Evolutionary conservation across 2,113 vertebrate genomes (phyloP), one percentile per base, ranked within the genome.

Genomic region (Chinchilla lanigera): DNA sequence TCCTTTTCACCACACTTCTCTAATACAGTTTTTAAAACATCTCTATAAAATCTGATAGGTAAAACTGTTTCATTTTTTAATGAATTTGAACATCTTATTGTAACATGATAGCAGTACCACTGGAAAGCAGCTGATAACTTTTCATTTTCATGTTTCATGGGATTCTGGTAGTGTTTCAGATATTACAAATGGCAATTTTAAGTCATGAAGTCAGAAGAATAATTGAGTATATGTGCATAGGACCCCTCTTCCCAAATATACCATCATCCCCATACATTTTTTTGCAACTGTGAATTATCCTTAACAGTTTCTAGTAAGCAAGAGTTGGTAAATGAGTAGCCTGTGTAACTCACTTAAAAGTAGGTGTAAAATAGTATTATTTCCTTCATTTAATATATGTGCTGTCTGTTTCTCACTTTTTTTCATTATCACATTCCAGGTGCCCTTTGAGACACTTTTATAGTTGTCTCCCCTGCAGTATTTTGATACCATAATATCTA

Each of bases 141-240:
- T 78, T 82, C 24, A 83, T 81, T 95, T 97, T 7, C 26, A 52
- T 89, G 30, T 92, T 92, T 63, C 12, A 47, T 96, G 81, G 38
- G n/a, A 75, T 86, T 58, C 61, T 89, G 26, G 20, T 81, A 65
- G 71, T 38, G 4, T 54, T 86, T 77, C n/a, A 65, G 28, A 91
- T 78, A 65, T 12, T 60, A 65, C 73, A 86, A 92, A 75, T 61
- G 41, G 17, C 52, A 22, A 54, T 56, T 93, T 94, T 83, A 88
- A 88, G 56, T 85, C 44, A 69, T 65, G 78, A 88, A 81, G 41
- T 81, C 81, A 65, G 35, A 94, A 95, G 24, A 75, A 44, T 95
- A 61, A 94, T 73, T 88, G 69, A 81, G 24, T 47, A 10, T 67
- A 35, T 83, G 38, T 44, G 2, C 67, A 30, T 47, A 86, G 35